Base-by-base conservation (phyloP, 2,888 invertebrate genomes). In the Pardosa pseudoannulata region DNA sequence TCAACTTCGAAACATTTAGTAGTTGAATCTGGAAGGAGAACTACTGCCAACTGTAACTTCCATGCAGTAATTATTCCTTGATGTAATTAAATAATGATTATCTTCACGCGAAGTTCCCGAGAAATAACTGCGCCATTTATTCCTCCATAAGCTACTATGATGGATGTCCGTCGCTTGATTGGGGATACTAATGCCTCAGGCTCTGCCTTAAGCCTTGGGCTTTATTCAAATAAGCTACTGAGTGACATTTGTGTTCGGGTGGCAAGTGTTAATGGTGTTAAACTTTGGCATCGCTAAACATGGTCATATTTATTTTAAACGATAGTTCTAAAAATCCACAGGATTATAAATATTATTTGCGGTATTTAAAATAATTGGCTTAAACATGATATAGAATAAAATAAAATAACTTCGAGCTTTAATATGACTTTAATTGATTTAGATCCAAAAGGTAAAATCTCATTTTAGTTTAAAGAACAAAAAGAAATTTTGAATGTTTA, bases 61-160 rank as follows among this genome's bases (percentile, higher is more conserved):
- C 23, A 23, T 56, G 56, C 56, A 1, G 56, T 56, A 56, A 56
- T 56, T 56, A 56, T 23, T 56, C 56, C 56, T 56, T 56, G 23
- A 56, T 56, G 19, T 56, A 56, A 56, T 56, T 56, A 56, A 56
- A 56, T 56, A 56, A 56, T 56, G 23, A 56, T 56, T 3, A 23
- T 56, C 56, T 56, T 56, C 56, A 23, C 56, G 56, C 23, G 56
- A 56, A 56, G 19, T 56, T 56, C 23, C 23, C 23, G 56, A 19
- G 56, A 56, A 56, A 56, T 56, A 23, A 56, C 23, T 1, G 19
- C 23, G 23, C 56, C 23, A 56, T 56, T 56, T 56, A 56, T 56
- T 56, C 56, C 23, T 23, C 56, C 56, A 56, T 23, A 56, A 56
- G 56, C 23, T 56, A 5, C 56, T 56, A 56, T 56, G 56, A 56